phyloP scores from a whole-genome alignment of 2,797 vertebrate genomes.

The Brachyrhaphis roseni region DNA sequence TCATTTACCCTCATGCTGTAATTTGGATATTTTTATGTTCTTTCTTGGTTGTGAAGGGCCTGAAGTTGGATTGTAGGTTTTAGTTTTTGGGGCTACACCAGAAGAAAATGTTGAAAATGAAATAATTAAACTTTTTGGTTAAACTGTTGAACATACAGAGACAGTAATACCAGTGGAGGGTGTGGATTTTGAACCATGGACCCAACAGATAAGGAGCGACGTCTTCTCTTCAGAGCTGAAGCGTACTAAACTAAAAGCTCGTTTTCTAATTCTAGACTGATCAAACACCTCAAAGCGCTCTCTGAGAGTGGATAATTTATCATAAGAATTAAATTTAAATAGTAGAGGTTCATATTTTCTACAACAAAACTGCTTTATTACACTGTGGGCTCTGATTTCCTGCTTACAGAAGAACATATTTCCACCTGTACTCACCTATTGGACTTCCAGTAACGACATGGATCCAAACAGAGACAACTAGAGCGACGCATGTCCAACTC shows the following conservation, averaged over 20 bases:
- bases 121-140: neutral
- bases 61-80: neutral
- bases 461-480: conserved; percentile 13
- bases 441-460: conserved; percentile 26
- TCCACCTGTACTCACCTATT: conserved; percentile 50
- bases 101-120: neutral
- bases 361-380: neutral
- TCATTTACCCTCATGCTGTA: neutral
- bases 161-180: neutral
- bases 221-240: neutral
- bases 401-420: neutral
- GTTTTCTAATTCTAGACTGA: neutral
- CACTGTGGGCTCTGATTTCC: neutral
- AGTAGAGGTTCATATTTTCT: neutral
- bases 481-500: neutral
- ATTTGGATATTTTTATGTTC: neutral
- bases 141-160: neutral
- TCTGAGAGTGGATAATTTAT: neutral
- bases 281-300: neutral
- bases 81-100: neutral
- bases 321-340: neutral
- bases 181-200: neutral
- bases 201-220: neutral
- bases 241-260: neutral
- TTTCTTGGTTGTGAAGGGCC: neutral